A percentile compares a stretch with the other conserved stretches of the same genome.
These are phyloP conservation scores for Gastrophysa polygoni DNA, from an alignment of 2,888 invertebrate species.

Conservation along the genomic window DNA sequence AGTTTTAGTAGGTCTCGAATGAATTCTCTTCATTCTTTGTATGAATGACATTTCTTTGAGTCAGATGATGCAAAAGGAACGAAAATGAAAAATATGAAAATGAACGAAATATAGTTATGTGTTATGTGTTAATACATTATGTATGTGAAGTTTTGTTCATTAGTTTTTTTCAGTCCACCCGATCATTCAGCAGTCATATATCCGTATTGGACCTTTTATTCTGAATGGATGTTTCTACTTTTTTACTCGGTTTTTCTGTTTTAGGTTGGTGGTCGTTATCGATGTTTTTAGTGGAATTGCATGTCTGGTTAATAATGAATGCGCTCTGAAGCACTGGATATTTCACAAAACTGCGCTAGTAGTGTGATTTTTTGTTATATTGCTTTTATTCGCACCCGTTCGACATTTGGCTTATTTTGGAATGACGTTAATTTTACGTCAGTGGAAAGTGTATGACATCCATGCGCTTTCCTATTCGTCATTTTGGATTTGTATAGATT, in stretches of 20 bases:
- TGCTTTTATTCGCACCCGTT: slow-evolving; percentile 16
- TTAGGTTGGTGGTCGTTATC: slow-evolving; percentile 55
- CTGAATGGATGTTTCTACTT: slow-evolving; percentile 42
- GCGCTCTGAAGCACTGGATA: slow-evolving; percentile 52
- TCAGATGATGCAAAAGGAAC: no score
- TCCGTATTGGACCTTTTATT: slow-evolving; percentile 40
- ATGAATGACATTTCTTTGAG: no score
- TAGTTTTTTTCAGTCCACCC: slow-evolving; percentile 21
- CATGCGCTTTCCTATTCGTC: neutral
- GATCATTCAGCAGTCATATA: slow-evolving; percentile 24
- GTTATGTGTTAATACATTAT: no score
- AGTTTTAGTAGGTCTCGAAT: no score
- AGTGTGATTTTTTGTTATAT: slow-evolving; percentile 56
- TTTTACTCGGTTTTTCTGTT: slow-evolving; percentile 39
- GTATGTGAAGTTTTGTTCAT: neutral
- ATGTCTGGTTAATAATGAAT: slow-evolving; percentile 57
- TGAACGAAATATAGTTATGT: no score
- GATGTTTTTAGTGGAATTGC: slow-evolving; percentile 60
- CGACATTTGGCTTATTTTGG: slow-evolving; percentile 23
- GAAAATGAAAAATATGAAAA: no score
- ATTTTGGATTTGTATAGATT: neutral
- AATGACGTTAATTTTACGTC: slow-evolving; percentile 24
- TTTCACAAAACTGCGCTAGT: slow-evolving; percentile 48
- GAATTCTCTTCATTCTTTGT: no score
- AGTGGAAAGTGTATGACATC: slow-evolving; percentile 5